Evolutionary conservation across 2,113 vertebrate species (phyloP), one percentile per base, ranked within the genome.

Genomic region (Porphyrio hochstetteri): DNA sequence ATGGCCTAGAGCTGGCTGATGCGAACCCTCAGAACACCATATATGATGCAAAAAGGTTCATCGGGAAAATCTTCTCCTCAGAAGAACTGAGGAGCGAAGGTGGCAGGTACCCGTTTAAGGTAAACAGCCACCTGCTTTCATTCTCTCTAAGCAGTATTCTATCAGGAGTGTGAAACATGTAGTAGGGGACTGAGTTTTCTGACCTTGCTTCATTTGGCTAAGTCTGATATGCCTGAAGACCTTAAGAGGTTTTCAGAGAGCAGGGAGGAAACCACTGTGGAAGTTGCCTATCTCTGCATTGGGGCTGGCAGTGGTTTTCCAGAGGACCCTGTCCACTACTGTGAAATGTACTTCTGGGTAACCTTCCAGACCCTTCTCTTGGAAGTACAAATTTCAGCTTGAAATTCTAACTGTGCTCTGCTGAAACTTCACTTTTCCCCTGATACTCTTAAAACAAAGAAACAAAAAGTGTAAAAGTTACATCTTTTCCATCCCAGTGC

Each of bases 31-130:
- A 99, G 55, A 99, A 99, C 96, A 99, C 99, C 44, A 97, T 99
- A 27, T 99, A 99, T 35, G 99, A 99, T 50, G 98, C 99, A 56
- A 99, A 99, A 97, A 98, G 99, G 78, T 99, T 99, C 96, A 99
- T 99, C 55, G 99, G 99, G 55, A 99, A 99, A 91, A 88, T 98
- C 38, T 99, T 99, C 92, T 98, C 99, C 29, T 91, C 94, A 0
- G 98, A 98, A 40, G 97, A 98, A 21, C 90, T 99, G 88, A 97
- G 98, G 36, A 97, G 94, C 75, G 99, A 99, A 97, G 98, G 99
- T 63, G 96, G 98, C 44, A 98, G 99, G 74, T 99, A 99, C 90
- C 99, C 99, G 29, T 99, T 99, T 88, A 99, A 99, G 99, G 99
- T 99, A 89, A 97, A 93, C 35, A 29, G 35, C 13, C 24, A 8